Conservation (phyloP, 1,140 invertebrate species). For the Acyrthosiphon pisum region DNA sequence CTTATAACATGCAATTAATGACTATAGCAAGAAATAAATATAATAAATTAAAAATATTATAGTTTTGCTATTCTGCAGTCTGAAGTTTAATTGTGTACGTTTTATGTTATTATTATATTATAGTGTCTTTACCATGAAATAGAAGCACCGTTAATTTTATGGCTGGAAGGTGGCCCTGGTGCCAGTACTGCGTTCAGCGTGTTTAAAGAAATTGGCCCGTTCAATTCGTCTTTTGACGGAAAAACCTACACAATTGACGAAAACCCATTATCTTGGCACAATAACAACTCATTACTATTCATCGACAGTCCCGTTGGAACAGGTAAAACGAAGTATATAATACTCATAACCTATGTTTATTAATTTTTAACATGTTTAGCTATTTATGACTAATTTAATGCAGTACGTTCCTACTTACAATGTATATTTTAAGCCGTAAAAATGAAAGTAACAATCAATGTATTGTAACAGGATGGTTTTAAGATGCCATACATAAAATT, state of each 20-base stretch:
- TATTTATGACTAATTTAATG: constrained; percentile 9
- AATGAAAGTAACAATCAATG: not conserved
- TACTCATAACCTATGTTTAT: not conserved
- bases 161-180: constrained; percentile 81
- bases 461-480: not conserved
- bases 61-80: not conserved
- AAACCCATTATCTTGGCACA: constrained; percentile 74
- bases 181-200: constrained; percentile 82
- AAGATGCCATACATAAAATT: not conserved
- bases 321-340: constrained; percentile 62
- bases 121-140: constrained; percentile 58
- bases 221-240: constrained; percentile 62
- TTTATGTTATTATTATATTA: not conserved
- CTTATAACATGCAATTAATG: not conserved
- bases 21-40: not conserved
- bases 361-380: not conserved
- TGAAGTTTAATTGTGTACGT: not conserved
- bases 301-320: constrained; percentile 88
- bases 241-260: constrained; percentile 35
- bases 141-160: constrained; percentile 73
- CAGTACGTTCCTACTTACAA: not conserved
- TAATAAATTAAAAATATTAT: not conserved
- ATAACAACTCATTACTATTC: constrained; percentile 77
- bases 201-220: constrained; percentile 84
- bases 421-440: not conserved